Conservation (phyloP, 2,113 vertebrate species). For the Labrus mixtus region DNA sequence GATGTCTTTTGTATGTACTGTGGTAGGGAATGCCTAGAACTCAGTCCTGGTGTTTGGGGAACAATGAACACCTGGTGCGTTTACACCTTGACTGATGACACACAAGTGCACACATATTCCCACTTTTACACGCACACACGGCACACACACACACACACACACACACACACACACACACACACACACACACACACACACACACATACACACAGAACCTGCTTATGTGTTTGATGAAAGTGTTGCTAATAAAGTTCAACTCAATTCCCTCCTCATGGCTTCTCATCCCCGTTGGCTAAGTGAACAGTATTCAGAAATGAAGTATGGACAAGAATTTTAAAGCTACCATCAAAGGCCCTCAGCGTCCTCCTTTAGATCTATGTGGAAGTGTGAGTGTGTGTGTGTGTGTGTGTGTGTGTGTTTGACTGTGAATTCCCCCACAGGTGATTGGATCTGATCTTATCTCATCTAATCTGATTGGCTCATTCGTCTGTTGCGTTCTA, state of each 20-base stretch:
- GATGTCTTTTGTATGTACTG: too few relatives aligned
- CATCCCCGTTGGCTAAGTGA: constrained; percentile 61
- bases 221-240: constrained; percentile 46
- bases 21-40: too few relatives aligned
- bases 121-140: background rate
- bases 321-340: constrained; percentile 82
- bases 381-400: constrained; percentile 53
- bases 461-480: constrained; percentile 71
- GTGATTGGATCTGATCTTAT: constrained; percentile 76
- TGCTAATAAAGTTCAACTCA: constrained; percentile 56
- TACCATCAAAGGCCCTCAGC: constrained; percentile 78
- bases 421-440: constrained; percentile 63
- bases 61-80: too few relatives aligned
- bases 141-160: background rate
- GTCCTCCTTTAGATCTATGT: constrained; percentile 52
- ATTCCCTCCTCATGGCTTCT: constrained; percentile 51
- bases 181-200: background rate
- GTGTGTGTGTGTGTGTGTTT: constrained; percentile 42
- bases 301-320: constrained; percentile 70
- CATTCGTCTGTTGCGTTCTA: constrained; percentile 66
- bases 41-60: too few relatives aligned
- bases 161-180: background rate
- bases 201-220: constrained; percentile 16
- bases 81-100: background rate
- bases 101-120: background rate